Percentiles rank a stretch among this genome's conserved stretches.
Conservation (phyloP, 2,888 invertebrate genomes). For the Zygaena filipendulae region DNA sequence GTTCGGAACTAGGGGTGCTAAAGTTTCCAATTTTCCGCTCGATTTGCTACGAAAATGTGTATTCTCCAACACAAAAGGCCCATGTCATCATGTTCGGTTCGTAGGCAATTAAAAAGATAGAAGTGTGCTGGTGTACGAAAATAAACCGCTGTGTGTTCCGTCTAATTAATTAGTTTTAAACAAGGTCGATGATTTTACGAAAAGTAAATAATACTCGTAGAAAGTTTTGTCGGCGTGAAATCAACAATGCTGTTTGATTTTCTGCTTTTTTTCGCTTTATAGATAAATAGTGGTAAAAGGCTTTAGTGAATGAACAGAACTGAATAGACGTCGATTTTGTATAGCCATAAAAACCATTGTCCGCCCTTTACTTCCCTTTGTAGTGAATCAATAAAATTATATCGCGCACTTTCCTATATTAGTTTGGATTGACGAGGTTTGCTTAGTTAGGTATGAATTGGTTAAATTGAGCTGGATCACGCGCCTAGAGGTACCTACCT, state of each 20-base stretch:
- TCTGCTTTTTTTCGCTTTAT: constrained; percentile 29
- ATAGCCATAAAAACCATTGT: no score
- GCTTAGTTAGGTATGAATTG: no score
- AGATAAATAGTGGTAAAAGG: constrained; percentile 20
- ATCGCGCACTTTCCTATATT: no score
- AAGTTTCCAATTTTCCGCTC: constrained; percentile 60
- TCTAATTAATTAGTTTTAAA: constrained; percentile 65
- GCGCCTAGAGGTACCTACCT: no score
- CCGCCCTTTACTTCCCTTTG: no score
- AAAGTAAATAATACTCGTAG: constrained; percentile 57
- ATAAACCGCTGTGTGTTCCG: constrained; percentile 36
- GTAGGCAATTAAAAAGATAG: constrained; percentile 46
- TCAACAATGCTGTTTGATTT: constrained; percentile 50
- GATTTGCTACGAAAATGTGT: constrained; percentile 54
- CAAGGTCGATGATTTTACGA: constrained; percentile 62
- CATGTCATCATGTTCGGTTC: constrained; percentile 39
- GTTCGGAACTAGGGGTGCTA: no score
- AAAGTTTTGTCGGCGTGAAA: constrained; percentile 46
- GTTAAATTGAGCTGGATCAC: no score
- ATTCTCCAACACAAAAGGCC: constrained; percentile 38
- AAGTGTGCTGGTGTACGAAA: constrained; percentile 26
- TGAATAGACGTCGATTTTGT: no score
- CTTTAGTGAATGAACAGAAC: constrained; percentile 27
- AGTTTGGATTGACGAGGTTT: no score
- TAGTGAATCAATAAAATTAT: no score